A percentile compares a stretch with the other conserved stretches of the same genome.
Evolutionary conservation across 2,113 vertebrate species (phyloP).

Genomic region (Lontra canadensis): DNA sequence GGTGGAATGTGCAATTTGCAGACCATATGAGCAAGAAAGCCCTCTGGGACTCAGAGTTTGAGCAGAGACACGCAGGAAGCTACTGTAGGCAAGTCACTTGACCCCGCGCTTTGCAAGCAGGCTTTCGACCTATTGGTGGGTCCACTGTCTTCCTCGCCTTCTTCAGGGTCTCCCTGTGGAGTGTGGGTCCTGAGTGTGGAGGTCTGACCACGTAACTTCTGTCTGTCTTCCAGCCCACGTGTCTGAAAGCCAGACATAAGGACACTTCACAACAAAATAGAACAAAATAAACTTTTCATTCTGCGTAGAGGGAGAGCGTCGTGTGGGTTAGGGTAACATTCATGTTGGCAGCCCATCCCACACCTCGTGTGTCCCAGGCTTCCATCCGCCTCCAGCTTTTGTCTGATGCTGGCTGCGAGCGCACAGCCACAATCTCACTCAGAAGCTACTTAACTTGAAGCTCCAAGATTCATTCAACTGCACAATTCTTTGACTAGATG

Average conservation of each 20-base stretch:
- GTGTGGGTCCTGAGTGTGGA: not conserved
- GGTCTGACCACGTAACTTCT: not conserved
- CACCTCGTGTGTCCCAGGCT: not conserved
- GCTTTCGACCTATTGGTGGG: not conserved
- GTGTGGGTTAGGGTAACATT: not conserved
- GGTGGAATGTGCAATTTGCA: not conserved
- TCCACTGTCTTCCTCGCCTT: not conserved
- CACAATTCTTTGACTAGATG: not conserved
- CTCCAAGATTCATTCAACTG: not conserved
- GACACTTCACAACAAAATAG: not conserved
- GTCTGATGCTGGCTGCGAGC: not conserved
- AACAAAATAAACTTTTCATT: not conserved
- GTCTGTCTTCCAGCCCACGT: not conserved
- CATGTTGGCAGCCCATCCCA: not conserved
- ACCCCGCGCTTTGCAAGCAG: not conserved
- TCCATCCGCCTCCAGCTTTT: not conserved
- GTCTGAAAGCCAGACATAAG: not conserved
- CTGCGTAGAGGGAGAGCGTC: not conserved
- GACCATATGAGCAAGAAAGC: not conserved
- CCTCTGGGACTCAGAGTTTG: not conserved
- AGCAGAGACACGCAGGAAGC: not conserved
- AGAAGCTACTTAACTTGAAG: not conserved
- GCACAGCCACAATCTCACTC: not conserved
- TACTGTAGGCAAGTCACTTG: no score
- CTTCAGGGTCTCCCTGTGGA: no score